Percentiles rank a stretch among this genome's conserved stretches.
phyloP scores from a whole-genome alignment of 2,797 vertebrate genomes.

The Scolopax bukidnonensis region DNA sequence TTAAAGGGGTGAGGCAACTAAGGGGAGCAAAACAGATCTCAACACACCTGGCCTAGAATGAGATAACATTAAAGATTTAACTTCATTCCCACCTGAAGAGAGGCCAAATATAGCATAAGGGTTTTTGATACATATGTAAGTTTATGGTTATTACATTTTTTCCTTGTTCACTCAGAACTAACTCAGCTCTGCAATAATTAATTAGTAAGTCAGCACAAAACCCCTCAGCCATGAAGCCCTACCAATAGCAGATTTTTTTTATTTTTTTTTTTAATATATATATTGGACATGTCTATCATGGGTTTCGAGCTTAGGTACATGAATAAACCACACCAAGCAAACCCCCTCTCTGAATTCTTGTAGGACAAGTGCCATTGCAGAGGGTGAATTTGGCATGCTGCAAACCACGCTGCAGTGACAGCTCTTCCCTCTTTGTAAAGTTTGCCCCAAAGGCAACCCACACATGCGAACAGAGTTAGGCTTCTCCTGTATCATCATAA shows the following conservation, averaged over 20 bases:
- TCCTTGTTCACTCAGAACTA: background rate
- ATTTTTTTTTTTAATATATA: background rate
- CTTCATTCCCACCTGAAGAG: background rate
- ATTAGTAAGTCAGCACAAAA: background rate
- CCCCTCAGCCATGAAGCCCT: background rate
- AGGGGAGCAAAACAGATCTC: background rate
- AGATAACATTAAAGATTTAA: background rate
- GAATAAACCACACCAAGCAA: background rate
- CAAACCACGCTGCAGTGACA: background rate
- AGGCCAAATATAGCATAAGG: background rate
- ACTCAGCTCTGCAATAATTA: background rate
- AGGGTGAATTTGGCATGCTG: background rate
- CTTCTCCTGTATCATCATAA: fast-evolving
- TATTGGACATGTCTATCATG: background rate
- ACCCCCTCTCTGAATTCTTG: background rate
- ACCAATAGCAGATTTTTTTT: background rate
- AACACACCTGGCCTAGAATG: background rate
- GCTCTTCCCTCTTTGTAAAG: background rate
- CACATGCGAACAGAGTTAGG: background rate
- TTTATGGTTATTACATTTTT: background rate
- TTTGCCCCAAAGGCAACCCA: too few species aligned
- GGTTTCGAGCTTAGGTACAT: background rate
- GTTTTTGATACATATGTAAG: background rate
- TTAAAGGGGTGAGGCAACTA: background rate
- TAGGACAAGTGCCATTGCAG: background rate